Conservation (phyloP, 2,888 invertebrate species). For the Tachina fera region DNA sequence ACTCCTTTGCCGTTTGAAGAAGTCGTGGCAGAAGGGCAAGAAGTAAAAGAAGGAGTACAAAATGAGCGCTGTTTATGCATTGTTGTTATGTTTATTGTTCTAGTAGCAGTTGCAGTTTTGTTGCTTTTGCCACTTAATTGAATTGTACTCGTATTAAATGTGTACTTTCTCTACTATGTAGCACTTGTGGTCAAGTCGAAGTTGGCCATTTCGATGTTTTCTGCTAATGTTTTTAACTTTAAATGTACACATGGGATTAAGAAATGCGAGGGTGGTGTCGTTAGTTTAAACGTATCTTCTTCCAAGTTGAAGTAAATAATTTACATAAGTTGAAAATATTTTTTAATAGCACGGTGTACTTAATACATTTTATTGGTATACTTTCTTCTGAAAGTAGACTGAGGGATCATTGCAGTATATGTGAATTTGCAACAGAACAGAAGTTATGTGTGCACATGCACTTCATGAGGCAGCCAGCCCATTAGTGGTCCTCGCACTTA, state of each 20-base stretch:
- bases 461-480: too few species aligned
- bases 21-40: background rate
- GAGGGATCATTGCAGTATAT: too few species aligned
- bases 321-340: too few species aligned
- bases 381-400: too few species aligned
- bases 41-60: background rate
- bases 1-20: background rate
- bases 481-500: too few species aligned
- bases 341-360: too few species aligned
- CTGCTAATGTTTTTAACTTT: conserved; percentile 55
- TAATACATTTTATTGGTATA: too few species aligned
- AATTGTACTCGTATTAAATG: conserved; percentile 70
- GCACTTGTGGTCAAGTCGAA: conserved; percentile 68
- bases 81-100: conserved; percentile 9
- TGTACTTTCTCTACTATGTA: conserved; percentile 49
- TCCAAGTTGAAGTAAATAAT: background rate
- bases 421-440: too few species aligned
- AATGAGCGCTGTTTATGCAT: background rate
- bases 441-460: too few species aligned
- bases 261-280: conserved; percentile 7
- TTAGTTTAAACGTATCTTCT: too few species aligned
- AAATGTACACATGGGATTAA: conserved; percentile 40
- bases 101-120: conserved; percentile 33
- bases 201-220: conserved; percentile 59
- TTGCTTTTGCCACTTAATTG: conserved; percentile 68